Percentiles rank a stretch among this genome's conserved stretches.
Conservation (phyloP, 2,113 vertebrate species). For the Phasianus colchicus region DNA sequence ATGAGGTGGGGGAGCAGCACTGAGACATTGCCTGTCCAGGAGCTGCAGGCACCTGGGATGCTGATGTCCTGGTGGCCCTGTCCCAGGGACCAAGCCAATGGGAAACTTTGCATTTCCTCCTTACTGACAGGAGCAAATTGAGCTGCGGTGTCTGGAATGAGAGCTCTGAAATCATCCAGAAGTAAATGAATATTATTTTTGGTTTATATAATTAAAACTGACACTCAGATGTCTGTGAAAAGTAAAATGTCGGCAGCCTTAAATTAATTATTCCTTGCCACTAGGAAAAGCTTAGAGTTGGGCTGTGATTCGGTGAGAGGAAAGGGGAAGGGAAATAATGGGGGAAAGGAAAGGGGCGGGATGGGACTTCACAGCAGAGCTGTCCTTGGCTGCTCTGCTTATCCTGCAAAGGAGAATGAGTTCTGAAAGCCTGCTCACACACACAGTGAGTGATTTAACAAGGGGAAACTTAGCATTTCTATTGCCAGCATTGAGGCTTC, state of each 20-base stretch:
- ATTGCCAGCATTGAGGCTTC: background rate
- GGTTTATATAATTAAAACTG: background rate
- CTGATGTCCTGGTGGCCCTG: background rate
- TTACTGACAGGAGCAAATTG: background rate
- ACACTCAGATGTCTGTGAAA: background rate
- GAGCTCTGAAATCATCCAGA: background rate
- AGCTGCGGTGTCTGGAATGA: background rate
- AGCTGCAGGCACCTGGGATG: background rate
- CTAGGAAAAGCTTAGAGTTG: background rate
- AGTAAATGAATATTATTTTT: background rate
- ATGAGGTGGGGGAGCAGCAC: background rate
- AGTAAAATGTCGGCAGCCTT: background rate
- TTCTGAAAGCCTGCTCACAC: background rate
- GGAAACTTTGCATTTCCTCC: background rate
- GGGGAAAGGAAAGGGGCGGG: too few species aligned
- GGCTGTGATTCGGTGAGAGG: background rate
- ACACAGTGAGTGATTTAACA: background rate
- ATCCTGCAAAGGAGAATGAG: background rate
- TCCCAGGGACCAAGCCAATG: background rate
- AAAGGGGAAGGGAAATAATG: background rate
- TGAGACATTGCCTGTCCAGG: rapidly evolving
- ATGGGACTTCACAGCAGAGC: background rate
- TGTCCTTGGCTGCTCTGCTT: background rate
- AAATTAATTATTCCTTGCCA: background rate
- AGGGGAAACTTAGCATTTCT: background rate